Percentiles rank a stretch among this genome's conserved stretches.
Conservation (phyloP, 2,888 invertebrate genomes). For the Nebria salina region DNA sequence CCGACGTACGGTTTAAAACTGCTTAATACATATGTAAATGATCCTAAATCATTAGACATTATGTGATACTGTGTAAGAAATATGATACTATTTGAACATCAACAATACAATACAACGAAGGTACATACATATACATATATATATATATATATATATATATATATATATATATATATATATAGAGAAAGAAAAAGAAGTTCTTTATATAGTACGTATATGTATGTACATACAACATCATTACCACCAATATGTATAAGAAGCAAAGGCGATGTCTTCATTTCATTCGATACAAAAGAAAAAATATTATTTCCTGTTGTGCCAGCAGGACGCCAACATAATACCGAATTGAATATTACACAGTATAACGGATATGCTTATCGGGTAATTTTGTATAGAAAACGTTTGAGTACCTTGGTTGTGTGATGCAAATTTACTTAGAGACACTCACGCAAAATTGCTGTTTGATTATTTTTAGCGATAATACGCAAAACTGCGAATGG, state of each 20-base stretch:
- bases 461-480: not conserved
- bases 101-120: not conserved
- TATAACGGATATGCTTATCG: not conserved
- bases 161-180: no score
- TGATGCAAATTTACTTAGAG: not conserved
- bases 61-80: not conserved
- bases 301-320: not conserved
- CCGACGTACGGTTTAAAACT: not conserved
- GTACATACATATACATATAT: no score
- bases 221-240: not conserved
- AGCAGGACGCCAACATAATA: not conserved
- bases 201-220: not conserved
- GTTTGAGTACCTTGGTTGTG: not conserved
- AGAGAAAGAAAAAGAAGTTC: not conserved
- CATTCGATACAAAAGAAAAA: not conserved
- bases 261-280: not conserved
- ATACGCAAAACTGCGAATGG: not conserved
- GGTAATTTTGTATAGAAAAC: not conserved
- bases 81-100: not conserved
- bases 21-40: conserved; percentile 1
- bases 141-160: no score
- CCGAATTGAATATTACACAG: not conserved
- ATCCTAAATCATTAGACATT: not conserved
- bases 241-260: not conserved
- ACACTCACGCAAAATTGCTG: not conserved